Evolutionary conservation across 1,140 invertebrate species (phyloP), one percentile per base, ranked within the genome.

Genomic region (Drosophila biarmipes): DNA sequence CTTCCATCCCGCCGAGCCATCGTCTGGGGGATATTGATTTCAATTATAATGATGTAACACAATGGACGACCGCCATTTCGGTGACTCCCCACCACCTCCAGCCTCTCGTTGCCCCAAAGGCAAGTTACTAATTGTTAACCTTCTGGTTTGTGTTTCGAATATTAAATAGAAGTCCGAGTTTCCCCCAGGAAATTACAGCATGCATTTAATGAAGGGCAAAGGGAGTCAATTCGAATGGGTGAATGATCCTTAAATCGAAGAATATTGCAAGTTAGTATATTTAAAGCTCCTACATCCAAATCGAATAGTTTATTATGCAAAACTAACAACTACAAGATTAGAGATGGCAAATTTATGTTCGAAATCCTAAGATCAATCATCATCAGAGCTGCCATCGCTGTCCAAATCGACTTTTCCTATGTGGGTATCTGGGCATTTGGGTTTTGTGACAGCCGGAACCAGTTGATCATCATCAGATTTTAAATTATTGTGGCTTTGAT

Each of bases 1-100:
- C 45, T 68, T 59, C 51, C 63, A 37, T 5, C 31, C 46, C 45
- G 5, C 17, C 1, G 42, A 12, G 24, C 1, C 24, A 42, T 38
- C 54, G 63, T 56, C 80, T 59, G 63, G 64, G 58, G 51, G 57
- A 76, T 79, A 89, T 87, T 80, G 79, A 89, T 89, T 89, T 89
- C 73, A 84, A 82, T 79, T 87, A 82, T 76, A 66, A 73, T 73
- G 56, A 78, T 57, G 73, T 76, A 68, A 37, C 49, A 68, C 63
- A 56, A 53, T 63, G 72, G 21, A 19, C 38, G 54, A 46, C 38
- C 24, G 15, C 27, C 6, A 21, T 34, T 48, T 42, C 29, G 17
- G 14, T 7, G 6, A 4, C 12, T 43, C 17, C 17, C 10, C 17
- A 43, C 10, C 17, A 43, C 17, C 40, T 37, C 7, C 6, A 31